phyloP scores from a whole-genome alignment of 2,113 vertebrate genomes.

The Petrocephalus zakoni region DNA sequence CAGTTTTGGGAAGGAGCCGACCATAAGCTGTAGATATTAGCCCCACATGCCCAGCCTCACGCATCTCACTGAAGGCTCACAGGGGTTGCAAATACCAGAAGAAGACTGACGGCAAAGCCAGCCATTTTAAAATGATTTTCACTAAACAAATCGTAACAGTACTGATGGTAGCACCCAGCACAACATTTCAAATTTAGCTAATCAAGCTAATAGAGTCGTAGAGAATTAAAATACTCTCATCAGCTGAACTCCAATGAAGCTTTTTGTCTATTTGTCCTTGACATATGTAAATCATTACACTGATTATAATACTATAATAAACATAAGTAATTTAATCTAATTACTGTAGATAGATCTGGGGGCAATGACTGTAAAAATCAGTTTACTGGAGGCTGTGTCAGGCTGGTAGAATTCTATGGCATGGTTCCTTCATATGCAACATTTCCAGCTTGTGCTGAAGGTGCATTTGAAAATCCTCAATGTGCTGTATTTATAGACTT shows the following conservation, averaged over 20 bases:
- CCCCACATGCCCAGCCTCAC: not conserved
- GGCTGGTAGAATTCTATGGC: not conserved
- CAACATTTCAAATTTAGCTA: not conserved
- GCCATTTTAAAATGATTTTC: not conserved
- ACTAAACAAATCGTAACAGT: not conserved
- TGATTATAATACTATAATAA: not conserved
- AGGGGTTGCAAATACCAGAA: not conserved
- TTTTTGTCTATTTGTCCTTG: not conserved
- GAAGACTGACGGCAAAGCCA: not conserved
- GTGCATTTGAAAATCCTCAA: not conserved
- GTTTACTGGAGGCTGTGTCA: not conserved
- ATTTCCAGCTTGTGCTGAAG: not conserved
- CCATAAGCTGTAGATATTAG: not conserved
- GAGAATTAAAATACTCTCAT: not conserved
- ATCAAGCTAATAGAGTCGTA: not conserved
- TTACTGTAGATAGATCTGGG: not conserved
- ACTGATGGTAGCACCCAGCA: not conserved
- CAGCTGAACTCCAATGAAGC: not conserved
- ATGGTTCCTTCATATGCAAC: not conserved
- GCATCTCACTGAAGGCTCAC: not conserved
- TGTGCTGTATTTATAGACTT: not conserved
- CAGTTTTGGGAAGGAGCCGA: not conserved
- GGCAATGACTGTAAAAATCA: not conserved
- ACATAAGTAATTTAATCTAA: slow-evolving; percentile 1
- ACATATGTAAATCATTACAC: slow-evolving; percentile 4